Percentiles rank a stretch among this genome's conserved stretches.
phyloP scores from a whole-genome alignment of 2,797 vertebrate genomes.

The Nannoperca australis region DNA sequence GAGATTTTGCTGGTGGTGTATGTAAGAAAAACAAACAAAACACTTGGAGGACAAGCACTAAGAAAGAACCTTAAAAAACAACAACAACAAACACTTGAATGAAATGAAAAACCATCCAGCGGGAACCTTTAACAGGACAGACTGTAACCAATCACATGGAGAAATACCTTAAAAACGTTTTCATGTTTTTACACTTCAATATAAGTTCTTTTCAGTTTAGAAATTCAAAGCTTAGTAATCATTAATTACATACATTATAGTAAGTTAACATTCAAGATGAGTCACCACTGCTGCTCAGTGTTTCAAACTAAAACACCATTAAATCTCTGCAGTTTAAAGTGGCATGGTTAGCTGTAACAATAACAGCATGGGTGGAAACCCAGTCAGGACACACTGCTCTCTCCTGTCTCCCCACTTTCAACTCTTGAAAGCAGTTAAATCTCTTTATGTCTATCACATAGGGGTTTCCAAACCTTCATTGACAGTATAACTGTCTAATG shows the following conservation, averaged over 20 bases:
- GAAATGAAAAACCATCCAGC: not conserved
- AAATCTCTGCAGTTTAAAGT: not conserved
- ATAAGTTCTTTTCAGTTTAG: slow-evolving; percentile 2
- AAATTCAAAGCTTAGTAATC: slow-evolving; percentile 4
- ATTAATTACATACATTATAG: not conserved
- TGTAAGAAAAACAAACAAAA: slow-evolving; percentile 29
- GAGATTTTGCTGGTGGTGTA: slow-evolving; percentile 29
- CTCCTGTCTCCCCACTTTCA: not conserved
- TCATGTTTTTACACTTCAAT: not conserved
- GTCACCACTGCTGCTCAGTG: not conserved
- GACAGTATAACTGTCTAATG: not conserved
- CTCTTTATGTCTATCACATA: not conserved
- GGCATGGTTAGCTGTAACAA: not conserved
- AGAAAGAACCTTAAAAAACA: slow-evolving; percentile 34
- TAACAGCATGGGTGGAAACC: not conserved
- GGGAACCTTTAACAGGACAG: slow-evolving; percentile 16
- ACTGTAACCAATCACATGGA: slow-evolving; percentile 6
- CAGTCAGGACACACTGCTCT: not conserved
- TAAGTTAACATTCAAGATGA: slow-evolving; percentile 11
- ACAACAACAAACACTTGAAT: not conserved
- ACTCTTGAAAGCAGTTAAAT: not conserved
- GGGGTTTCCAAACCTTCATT: not conserved
- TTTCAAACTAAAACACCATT: not conserved
- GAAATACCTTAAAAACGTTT: not conserved
- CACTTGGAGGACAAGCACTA: slow-evolving; percentile 11